These are phyloP conservation scores for Merluccius polli DNA, from an alignment of 2,797 vertebrate species.

Conservation along the genomic window DNA sequence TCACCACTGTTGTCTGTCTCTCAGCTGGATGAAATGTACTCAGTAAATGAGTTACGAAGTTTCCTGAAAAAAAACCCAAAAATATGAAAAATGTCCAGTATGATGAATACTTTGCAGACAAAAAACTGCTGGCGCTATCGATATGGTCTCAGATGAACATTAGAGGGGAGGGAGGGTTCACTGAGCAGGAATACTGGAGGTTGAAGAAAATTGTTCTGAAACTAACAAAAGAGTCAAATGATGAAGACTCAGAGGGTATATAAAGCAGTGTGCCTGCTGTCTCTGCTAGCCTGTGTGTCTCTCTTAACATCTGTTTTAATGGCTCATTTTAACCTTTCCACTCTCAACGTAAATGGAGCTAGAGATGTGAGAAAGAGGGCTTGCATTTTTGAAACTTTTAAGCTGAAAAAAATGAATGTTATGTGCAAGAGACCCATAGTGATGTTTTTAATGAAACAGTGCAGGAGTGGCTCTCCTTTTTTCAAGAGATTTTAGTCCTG, in stretches of 20 bases:
- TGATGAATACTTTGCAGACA: not conserved
- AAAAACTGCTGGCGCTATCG: not conserved
- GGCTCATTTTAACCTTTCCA: too few relatives aligned
- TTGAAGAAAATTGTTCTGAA: not conserved
- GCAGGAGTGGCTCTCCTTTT: too few relatives aligned
- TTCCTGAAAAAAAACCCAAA: not conserved
- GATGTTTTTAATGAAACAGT: too few relatives aligned
- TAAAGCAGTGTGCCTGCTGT: not conserved
- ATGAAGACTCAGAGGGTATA: not conserved
- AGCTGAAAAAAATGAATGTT: constrained; percentile 1
- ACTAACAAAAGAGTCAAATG: not conserved
- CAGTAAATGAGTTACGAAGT: not conserved
- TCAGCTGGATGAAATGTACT: not conserved
- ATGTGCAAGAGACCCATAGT: constrained; percentile 15
- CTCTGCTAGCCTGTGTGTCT: constrained; percentile 2
- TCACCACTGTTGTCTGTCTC: not conserved
- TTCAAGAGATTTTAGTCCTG: not conserved
- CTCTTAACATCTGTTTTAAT: too few relatives aligned
- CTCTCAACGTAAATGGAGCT: too few relatives aligned
- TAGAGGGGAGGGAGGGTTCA: not conserved
- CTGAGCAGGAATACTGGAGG: not conserved
- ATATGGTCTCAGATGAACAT: not conserved
- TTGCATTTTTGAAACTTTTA: too few relatives aligned
- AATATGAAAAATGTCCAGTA: not conserved
- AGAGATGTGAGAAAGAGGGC: too few relatives aligned